Conservation (phyloP, 2,888 invertebrate genomes). For the Anarsia innoxiella region DNA sequence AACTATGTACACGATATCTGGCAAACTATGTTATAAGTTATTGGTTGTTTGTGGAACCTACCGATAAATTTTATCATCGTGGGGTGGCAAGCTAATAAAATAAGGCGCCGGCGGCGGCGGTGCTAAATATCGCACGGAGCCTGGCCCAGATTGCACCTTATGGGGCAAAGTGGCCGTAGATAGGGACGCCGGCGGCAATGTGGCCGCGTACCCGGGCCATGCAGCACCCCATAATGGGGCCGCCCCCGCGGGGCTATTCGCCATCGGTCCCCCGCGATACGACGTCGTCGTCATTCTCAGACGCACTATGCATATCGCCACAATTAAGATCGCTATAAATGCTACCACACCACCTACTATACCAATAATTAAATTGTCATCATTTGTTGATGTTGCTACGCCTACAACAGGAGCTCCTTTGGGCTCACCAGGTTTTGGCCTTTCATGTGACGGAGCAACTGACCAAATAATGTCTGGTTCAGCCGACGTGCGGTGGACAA, state of each 20-base stretch:
- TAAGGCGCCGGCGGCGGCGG: constrained; percentile 80
- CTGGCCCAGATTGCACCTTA: constrained; percentile 74
- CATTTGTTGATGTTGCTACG: constrained; percentile 81
- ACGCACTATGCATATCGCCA: constrained; percentile 91
- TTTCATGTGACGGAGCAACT: constrained; percentile 81
- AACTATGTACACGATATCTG: constrained; percentile 13
- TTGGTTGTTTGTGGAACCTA: too few relatives aligned
- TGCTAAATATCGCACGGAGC: constrained; percentile 70
- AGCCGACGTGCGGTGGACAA: constrained; percentile 77
- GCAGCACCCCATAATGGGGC: constrained; percentile 76
- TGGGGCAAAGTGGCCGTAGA: constrained; percentile 81
- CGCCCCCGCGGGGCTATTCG: constrained; percentile 76
- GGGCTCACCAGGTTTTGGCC: constrained; percentile 74
- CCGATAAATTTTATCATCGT: constrained; percentile 80
- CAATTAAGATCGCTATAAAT: constrained; percentile 90
- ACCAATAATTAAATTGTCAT: constrained; percentile 95
- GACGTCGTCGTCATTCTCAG: constrained; percentile 81
- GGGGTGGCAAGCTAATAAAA: constrained; percentile 77
- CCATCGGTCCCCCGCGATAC: constrained; percentile 81
- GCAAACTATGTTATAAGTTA: constrained; percentile 10
- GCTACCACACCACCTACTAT: constrained; percentile 95
- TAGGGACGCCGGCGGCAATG: constrained; percentile 74
- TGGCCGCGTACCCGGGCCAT: constrained; percentile 75
- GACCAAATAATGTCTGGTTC: constrained; percentile 95
- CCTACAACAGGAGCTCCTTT: constrained; percentile 75